A percentile compares a stretch with the other conserved stretches of the same genome.
Conservation (phyloP, 2,888 invertebrate genomes). For the Ramazzottius varieornatus region DNA sequence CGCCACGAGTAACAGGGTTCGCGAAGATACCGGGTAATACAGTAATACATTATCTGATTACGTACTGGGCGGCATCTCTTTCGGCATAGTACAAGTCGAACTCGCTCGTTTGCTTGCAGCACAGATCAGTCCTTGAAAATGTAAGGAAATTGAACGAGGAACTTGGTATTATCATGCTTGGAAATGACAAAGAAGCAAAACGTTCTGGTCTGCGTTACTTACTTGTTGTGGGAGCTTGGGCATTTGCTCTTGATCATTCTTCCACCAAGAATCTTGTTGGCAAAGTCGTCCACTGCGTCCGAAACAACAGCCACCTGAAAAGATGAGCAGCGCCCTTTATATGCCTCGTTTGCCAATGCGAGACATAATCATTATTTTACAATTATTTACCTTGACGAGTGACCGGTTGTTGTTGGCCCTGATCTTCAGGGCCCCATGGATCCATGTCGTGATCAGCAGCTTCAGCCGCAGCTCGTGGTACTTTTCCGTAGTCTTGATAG, state of each 20-base stretch:
- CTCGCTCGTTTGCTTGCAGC: neutral
- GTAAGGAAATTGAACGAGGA: neutral
- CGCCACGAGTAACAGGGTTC: no score
- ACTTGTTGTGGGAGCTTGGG: constrained; percentile 1
- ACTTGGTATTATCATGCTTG: neutral
- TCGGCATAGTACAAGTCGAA: neutral
- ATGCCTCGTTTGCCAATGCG: neutral
- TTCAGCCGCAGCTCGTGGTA: neutral
- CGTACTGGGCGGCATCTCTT: neutral
- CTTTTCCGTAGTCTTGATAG: neutral
- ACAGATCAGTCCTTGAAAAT: neutral
- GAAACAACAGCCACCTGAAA: neutral
- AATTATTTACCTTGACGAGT: neutral
- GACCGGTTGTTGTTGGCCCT: neutral
- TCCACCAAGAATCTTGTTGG: neutral
- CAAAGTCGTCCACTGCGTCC: neutral
- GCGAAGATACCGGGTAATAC: no score
- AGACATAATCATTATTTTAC: neutral
- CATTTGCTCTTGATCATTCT: neutral
- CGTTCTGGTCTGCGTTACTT: no score
- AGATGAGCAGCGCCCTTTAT: neutral
- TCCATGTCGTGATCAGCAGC: neutral
- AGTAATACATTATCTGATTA: no score
- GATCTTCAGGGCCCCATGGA: neutral
- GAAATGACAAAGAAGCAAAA: neutral